These are phyloP conservation scores for Notoglanidium macrostoma DNA, from an alignment of 2,797 vertebrate genomes.

Conservation along the genomic window DNA sequence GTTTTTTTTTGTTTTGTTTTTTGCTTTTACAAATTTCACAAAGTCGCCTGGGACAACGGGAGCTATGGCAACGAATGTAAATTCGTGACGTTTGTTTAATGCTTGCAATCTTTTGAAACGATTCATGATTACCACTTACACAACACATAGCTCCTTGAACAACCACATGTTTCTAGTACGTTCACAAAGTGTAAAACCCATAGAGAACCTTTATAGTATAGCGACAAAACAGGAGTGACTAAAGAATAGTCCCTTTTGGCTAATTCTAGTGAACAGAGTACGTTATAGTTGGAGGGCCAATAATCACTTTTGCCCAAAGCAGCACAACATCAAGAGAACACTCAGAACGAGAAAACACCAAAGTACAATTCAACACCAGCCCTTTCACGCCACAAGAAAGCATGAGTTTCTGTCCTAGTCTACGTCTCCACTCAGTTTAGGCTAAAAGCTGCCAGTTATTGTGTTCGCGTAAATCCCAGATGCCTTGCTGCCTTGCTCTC, in stretches of 20 bases:
- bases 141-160: slow-evolving; percentile 41
- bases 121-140: slow-evolving; percentile 34
- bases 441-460: slow-evolving; percentile 43
- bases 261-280: slow-evolving; percentile 50
- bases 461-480: slow-evolving; percentile 29
- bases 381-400: slow-evolving; percentile 57
- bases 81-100: slow-evolving; percentile 16
- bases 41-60: slow-evolving; percentile 29
- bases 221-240: slow-evolving; percentile 46
- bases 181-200: slow-evolving; percentile 50
- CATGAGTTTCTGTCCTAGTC: slow-evolving; percentile 51
- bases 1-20: no score
- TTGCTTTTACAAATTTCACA: neutral
- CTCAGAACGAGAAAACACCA: slow-evolving; percentile 58
- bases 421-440: slow-evolving; percentile 45
- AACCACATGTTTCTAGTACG: slow-evolving; percentile 52
- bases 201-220: slow-evolving; percentile 43
- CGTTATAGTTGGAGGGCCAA: slow-evolving; percentile 48
- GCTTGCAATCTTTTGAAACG: slow-evolving; percentile 19
- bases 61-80: slow-evolving; percentile 33
- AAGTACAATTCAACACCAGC: slow-evolving; percentile 52
- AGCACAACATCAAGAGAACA: slow-evolving; percentile 57
- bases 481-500: slow-evolving; percentile 29
- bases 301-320: slow-evolving; percentile 54
- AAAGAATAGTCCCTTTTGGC: slow-evolving; percentile 40